Percentiles rank a stretch among this genome's conserved stretches.
Conservation (phyloP, 2,113 vertebrate species). For the Entomyzon cyanotis region DNA sequence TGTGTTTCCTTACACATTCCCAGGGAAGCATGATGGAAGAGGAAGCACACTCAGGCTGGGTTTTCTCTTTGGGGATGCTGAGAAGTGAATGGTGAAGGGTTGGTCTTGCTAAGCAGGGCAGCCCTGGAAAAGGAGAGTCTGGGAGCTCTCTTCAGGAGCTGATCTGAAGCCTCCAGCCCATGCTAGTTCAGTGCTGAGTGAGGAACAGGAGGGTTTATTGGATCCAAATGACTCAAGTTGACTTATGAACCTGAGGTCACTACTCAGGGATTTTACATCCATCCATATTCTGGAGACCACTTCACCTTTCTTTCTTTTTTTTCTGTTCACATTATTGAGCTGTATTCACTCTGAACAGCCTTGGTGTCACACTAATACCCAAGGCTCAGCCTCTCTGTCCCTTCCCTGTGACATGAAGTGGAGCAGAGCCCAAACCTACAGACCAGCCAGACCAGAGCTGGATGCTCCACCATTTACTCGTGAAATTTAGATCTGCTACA, state of each 20-base stretch:
- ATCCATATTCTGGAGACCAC: background rate
- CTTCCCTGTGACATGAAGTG: background rate
- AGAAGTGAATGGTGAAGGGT: background rate
- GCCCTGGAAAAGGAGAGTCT: background rate
- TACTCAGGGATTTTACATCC: background rate
- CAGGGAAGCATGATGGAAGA: rapidly evolving
- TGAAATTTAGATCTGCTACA: background rate
- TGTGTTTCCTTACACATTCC: rapidly evolving
- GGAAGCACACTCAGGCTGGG: background rate
- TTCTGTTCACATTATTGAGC: background rate
- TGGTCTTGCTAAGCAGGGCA: background rate
- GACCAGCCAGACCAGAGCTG: background rate
- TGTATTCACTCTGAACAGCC: background rate
- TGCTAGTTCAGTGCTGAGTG: background rate
- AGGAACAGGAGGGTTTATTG: background rate
- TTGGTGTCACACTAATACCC: background rate
- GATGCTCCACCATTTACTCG: background rate
- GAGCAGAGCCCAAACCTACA: rapidly evolving
- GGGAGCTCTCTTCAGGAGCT: background rate
- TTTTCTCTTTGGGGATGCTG: background rate
- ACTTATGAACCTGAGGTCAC: background rate
- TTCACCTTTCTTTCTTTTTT: background rate
- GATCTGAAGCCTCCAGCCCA: background rate
- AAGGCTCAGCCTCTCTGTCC: background rate
- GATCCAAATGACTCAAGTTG: background rate